A percentile compares a stretch with the other conserved stretches of the same genome.
Evolutionary conservation across 92 coral and sea anemone genomes (phyloP).

Genomic region (Porites lobata): DNA sequence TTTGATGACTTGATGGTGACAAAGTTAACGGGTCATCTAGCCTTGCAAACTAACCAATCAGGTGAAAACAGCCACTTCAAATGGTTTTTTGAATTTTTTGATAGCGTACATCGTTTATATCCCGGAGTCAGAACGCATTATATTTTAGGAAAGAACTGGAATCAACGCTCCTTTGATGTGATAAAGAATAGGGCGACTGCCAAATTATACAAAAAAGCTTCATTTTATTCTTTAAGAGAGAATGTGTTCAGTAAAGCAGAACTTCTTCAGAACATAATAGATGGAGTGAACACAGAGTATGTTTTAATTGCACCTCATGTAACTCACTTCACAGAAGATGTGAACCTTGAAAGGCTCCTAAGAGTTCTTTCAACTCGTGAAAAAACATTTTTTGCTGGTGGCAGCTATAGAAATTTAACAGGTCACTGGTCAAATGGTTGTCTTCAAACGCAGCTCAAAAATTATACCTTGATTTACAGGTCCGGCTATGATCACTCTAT

Average conservation of each 20-base stretch:
- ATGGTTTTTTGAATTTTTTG: slow-evolving; percentile 42
- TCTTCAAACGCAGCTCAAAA: slow-evolving; percentile 71
- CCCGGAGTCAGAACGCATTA: slow-evolving; percentile 47
- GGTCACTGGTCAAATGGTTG: slow-evolving; percentile 90
- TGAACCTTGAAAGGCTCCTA: slow-evolving; percentile 72
- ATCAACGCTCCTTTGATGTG: slow-evolving; percentile 3
- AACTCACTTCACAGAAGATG: slow-evolving; percentile 72
- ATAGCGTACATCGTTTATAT: slow-evolving; percentile 45
- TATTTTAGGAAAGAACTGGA: slow-evolving; percentile 56
- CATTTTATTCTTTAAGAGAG: slow-evolving; percentile 15
- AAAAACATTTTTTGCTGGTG: slow-evolving; percentile 75
- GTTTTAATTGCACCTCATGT: slow-evolving; percentile 79
- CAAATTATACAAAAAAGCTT: neutral
- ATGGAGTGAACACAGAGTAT: slow-evolving; percentile 75
- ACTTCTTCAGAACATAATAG: slow-evolving; percentile 59
- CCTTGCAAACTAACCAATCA: slow-evolving; percentile 11
- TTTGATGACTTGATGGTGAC: slow-evolving; percentile 76
- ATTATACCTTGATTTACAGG: slow-evolving; percentile 76
- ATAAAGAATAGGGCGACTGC: neutral
- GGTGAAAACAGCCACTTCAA: slow-evolving; percentile 12
- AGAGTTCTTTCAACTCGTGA: slow-evolving; percentile 74
- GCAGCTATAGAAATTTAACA: slow-evolving; percentile 66
- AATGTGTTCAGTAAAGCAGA: slow-evolving; percentile 35
- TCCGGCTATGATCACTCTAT: slow-evolving; percentile 76
- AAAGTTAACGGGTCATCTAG: slow-evolving; percentile 40